phyloP scores from a whole-genome alignment of 2,113 vertebrate species.

The Cyprinus carpio region DNA sequence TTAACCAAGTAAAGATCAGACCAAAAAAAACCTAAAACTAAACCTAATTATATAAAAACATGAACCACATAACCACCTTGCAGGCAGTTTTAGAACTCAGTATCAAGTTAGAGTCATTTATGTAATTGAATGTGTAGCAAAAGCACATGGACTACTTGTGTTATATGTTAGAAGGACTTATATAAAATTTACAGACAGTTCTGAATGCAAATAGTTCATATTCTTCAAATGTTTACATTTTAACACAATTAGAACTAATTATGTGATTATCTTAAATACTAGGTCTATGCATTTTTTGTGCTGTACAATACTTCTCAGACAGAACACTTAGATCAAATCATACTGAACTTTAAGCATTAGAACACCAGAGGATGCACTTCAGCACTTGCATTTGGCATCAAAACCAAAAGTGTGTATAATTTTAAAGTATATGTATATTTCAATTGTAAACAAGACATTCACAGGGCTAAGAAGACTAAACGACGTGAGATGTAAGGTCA shows the following conservation, averaged over 20 bases:
- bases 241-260: neutral
- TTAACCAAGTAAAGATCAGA: neutral
- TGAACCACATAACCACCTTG: neutral
- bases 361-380: neutral
- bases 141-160: neutral
- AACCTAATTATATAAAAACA: neutral
- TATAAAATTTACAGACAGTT: slow-evolving; percentile 36
- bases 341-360: too few relatives aligned
- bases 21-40: too few relatives aligned
- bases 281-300: neutral
- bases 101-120: slow-evolving; percentile 48
- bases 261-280: neutral
- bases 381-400: neutral
- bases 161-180: slow-evolving; percentile 51
- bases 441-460: neutral
- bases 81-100: slow-evolving; percentile 47
- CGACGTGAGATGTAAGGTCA: neutral
- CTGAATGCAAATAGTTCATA: neutral
- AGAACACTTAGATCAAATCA: neutral
- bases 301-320: neutral
- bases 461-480: neutral
- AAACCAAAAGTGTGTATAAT: neutral
- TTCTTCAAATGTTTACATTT: neutral
- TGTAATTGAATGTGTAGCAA: slow-evolving; percentile 41
- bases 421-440: neutral